Evolutionary conservation across 1,140 invertebrate genomes (phyloP).

Genomic region (Venustaconcha ellipsiformis): DNA sequence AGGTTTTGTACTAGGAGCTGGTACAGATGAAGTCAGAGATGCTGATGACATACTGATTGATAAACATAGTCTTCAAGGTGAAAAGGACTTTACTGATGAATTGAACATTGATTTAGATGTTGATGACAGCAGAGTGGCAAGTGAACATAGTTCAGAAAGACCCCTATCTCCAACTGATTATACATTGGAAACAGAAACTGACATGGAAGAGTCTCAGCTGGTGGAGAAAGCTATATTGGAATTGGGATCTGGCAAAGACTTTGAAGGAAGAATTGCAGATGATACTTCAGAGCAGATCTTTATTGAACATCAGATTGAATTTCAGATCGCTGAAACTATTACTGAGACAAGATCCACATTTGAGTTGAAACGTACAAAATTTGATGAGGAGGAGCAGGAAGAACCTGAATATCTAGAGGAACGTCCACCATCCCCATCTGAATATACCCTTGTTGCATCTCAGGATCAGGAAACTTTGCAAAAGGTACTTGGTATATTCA

Average conservation of each 20-base stretch:
- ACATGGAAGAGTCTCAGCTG: constrained; percentile 36
- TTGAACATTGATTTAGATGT: constrained; percentile 8
- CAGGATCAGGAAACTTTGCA: constrained; percentile 56
- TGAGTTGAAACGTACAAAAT: too few relatives aligned
- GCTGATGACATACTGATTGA: too few relatives aligned
- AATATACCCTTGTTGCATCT: constrained; percentile 63
- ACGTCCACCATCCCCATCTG: constrained; percentile 64
- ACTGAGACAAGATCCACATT: constrained; percentile 17
- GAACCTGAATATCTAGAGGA: constrained; percentile 28
- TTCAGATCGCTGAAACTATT: constrained; percentile 18
- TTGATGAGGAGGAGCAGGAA: constrained; percentile 29
- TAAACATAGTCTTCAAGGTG: too few relatives aligned
- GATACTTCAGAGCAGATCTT: constrained; percentile 63
- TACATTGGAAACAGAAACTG: constrained; percentile 50
- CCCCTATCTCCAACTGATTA: constrained; percentile 59
- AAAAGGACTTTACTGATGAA: constrained; percentile 1
- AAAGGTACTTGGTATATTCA: constrained; percentile 2
- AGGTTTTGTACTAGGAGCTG: too few relatives aligned
- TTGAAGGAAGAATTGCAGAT: constrained; percentile 51
- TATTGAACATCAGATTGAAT: constrained; percentile 56
- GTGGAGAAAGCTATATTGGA: constrained; percentile 5
- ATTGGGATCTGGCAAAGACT: constrained; percentile 30
- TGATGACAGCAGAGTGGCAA: constrained; percentile 6
- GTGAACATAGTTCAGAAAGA: constrained; percentile 37
- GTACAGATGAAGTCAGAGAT: too few relatives aligned